Evolutionary conservation across 2,113 vertebrate genomes (phyloP).

Genomic region (Brienomyrus brachyistius): DNA sequence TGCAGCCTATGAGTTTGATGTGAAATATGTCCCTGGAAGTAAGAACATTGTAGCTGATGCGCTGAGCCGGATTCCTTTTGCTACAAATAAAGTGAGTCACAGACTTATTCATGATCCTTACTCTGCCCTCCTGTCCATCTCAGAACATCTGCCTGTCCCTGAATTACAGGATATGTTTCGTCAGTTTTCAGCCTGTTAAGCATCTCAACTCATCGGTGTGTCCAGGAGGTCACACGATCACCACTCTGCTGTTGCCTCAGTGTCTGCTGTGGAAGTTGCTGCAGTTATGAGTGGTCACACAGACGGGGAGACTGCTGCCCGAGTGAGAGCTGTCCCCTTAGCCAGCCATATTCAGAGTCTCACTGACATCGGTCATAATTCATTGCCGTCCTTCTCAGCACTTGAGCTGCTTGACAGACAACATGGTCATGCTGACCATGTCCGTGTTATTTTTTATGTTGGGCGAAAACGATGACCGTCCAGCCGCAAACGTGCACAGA

Average conservation of each 20-base stretch:
- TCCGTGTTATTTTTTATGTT: background rate
- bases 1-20: background rate
- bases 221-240: background rate
- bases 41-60: background rate
- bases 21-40: background rate
- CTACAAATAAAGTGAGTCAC: background rate
- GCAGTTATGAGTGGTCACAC: background rate
- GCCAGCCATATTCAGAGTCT: background rate
- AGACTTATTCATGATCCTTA: background rate
- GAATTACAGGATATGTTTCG: background rate
- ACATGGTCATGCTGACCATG: background rate
- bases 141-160: background rate
- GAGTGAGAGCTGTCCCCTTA: background rate
- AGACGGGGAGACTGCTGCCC: background rate
- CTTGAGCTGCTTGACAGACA: background rate
- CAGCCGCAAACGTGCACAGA: background rate
- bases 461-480: background rate
- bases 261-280: background rate
- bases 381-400: background rate
- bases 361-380: background rate
- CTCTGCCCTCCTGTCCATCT: background rate
- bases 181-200: background rate
- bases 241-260: background rate
- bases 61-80: background rate
- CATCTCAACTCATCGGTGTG: background rate